Base-by-base conservation (phyloP, 1,140 invertebrate species). In the Elymnias hypermnestra region DNA sequence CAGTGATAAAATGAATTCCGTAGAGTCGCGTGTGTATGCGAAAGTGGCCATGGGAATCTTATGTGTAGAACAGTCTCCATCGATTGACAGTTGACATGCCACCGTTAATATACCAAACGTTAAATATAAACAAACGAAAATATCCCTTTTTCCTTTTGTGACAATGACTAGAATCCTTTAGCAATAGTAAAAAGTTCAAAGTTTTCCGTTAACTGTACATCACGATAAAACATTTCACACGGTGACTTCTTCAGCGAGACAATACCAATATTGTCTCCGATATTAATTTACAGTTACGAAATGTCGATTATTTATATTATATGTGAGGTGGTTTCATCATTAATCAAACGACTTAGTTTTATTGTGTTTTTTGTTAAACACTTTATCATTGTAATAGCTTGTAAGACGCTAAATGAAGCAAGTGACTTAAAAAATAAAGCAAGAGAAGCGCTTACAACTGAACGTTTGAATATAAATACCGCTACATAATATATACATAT, bases 171-270 rank as follows among this genome's bases (percentile, higher is more conserved):
- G n/a, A n/a, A n/a, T n/a, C n/a, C n/a, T n/a, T n/a, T n/a, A n/a
- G n/a, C n/a, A n/a, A n/a, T n/a, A 5, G 1, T 23, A 26, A 23
- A 21, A 21, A 4, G 19, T 4, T 21, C 19, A 4, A 4, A 21
- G 6, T 21, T 21, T 21, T 21, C 38, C 0, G 28, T 13, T 5
- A 18, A 18, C 10, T 7, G 60, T 57, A 60, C 57, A 55, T 66
- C 70, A 68, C 64, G 71, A 67, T 71, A 47, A 29, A 49, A 61
- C 47, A 58, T 73, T 76, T 50, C 72, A 72, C 72, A 76, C 72
- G 72, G 54, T 53, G 58, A 63, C 44, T 59, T 64, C 53, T 37
- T 37, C 29, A 37, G 37, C 23, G 33, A 39, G 29, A 55, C 47
- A 54, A 54, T 54, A 36, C 45, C 36, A 40, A 55, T 55, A 55